Conservation (phyloP, 2,113 vertebrate species). For the Tapirus terrestris region DNA sequence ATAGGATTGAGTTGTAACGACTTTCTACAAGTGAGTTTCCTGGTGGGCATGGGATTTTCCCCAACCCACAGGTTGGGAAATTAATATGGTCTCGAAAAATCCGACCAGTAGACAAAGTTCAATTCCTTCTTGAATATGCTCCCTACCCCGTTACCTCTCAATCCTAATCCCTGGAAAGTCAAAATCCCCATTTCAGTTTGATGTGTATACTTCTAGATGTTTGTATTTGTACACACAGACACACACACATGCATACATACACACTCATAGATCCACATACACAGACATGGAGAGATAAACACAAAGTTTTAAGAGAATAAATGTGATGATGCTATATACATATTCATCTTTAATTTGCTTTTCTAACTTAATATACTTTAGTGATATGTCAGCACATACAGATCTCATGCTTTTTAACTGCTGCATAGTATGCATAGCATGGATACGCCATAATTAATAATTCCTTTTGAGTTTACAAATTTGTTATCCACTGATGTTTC, state of each 20-base stretch:
- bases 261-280: not conserved
- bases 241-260: not conserved
- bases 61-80: not conserved
- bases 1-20: not conserved
- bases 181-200: not conserved
- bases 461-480: not conserved
- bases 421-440: not conserved
- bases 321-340: not conserved
- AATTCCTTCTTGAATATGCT: not conserved
- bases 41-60: not conserved
- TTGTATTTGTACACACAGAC: not conserved
- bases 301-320: not conserved
- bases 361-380: not conserved
- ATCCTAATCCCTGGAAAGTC: not conserved
- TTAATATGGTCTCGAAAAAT: slow-evolving; percentile 20
- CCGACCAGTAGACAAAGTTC: not conserved
- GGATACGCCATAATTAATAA: not conserved
- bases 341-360: slow-evolving; percentile 11
- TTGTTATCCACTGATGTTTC: not conserved
- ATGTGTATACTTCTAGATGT: not conserved
- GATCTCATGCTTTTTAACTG: not conserved
- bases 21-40: not conserved
- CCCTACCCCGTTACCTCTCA: not conserved
- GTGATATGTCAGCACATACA: not conserved
- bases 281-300: not conserved